Evolutionary conservation across 2,888 invertebrate species (phyloP), one percentile per base, ranked within the genome.

Genomic region (Drosophila imparisetae): DNA sequence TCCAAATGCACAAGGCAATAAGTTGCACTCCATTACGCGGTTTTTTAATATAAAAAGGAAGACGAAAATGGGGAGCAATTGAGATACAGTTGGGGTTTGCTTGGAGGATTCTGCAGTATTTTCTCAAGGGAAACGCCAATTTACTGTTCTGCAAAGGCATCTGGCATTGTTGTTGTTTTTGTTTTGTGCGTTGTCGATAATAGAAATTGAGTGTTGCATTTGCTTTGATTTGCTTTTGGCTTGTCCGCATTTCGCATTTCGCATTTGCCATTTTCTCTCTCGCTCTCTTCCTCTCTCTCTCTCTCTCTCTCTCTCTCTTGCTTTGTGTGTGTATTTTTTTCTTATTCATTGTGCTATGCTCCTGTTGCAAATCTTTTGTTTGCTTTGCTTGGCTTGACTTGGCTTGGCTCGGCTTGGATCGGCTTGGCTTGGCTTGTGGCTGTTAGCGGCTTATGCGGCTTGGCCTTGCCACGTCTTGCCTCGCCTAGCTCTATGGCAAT

Each of bases 151-250:
- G 53, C 54, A 81, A 79, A 72, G 68, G 75, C 80, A 52, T 49
- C 53, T 53, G 55, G 5, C 42, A 29, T 40, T 45, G 67, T 48
- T 55, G 70, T 36, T 34, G 53, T 36, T 54, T 55, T 66, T 63
- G 58, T 61, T 57, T 57, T 57, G 54, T 77, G 81, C 74, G 76
- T 72, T 76, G 29, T 72, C 90, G 89, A 90, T 86, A 86, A 86
- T 86, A 78, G 82, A 80, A 90, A 86, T 89, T 84, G 89, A 83
- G 89, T 85, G 75, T 89, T 86, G 86, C 89, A 90, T 89, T 86
- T 81, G 77, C 89, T 81, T 90, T 86, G 90, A 90, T 90, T 90
- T 89, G 85, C 71, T 70, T 69, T 69, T 69, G 75, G 54, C 53
- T 65, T 63, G 53, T 52, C 52, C 24, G 83, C 61, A 59, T 63